These are phyloP conservation scores for Pelusios castaneus DNA, from an alignment of 2,113 vertebrate species.

Conservation along the genomic window DNA sequence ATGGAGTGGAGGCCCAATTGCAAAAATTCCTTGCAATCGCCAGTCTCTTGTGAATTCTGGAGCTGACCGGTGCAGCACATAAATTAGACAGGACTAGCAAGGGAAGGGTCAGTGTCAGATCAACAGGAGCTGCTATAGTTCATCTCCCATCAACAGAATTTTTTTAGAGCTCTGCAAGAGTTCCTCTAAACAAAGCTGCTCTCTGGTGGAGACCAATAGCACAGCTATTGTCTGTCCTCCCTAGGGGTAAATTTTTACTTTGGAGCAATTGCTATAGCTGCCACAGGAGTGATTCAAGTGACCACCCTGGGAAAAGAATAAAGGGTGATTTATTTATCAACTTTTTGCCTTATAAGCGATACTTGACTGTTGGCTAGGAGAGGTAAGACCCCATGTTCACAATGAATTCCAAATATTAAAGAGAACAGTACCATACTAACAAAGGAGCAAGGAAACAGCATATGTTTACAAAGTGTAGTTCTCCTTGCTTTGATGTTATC, in stretches of 20 bases:
- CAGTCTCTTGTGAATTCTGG: background rate
- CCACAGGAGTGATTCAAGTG: background rate
- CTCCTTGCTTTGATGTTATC: background rate
- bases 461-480: conserved; percentile 7
- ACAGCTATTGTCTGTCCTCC: background rate
- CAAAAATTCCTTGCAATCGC: background rate
- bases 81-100: background rate
- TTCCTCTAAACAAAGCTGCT: conserved; percentile 3
- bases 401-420: background rate
- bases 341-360: background rate
- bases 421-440: background rate
- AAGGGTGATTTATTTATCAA: background rate
- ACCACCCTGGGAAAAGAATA: background rate
- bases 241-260: background rate
- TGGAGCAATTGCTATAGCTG: background rate
- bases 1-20: background rate
- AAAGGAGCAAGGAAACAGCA: conserved; percentile 9
- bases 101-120: background rate
- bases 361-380: conserved; percentile 8
- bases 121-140: background rate
- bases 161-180: background rate
- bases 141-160: background rate
- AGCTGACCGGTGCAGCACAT: background rate
- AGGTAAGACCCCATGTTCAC: background rate
- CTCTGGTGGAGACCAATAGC: background rate